phyloP scores from a whole-genome alignment of 92 coral and sea anemone species.

The Heliopora coerulea region DNA sequence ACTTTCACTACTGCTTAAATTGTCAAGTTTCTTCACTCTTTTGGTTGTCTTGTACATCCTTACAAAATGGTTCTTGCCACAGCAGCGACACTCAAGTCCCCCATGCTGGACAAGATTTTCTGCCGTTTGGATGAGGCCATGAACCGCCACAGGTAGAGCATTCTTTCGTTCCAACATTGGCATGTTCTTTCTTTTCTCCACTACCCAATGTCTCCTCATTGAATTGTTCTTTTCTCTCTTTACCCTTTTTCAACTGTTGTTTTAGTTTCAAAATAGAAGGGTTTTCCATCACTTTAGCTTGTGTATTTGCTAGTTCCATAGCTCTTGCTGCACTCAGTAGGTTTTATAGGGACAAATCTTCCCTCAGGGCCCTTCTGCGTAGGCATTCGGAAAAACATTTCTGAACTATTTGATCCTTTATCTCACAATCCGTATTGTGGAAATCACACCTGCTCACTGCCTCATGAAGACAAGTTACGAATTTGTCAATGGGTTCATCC shows the following conservation, averaged over 20 bases:
- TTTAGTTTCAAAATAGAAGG: constrained; percentile 4
- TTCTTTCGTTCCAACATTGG: constrained; percentile 2
- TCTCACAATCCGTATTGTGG: constrained; percentile 15
- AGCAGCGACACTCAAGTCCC: constrained; percentile 16
- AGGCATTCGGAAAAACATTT: constrained; percentile 16
- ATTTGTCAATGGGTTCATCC: constrained; percentile 26
- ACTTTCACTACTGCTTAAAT: constrained; percentile 15
- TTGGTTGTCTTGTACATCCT: constrained; percentile 7
- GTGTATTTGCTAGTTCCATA: constrained; percentile 18
- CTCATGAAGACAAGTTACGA: constrained; percentile 25
- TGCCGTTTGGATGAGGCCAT: constrained; percentile 39
- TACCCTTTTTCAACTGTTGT: background rate
- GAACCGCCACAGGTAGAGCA: constrained; percentile 41
- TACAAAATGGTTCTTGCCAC: constrained; percentile 32
- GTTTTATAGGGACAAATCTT: background rate
- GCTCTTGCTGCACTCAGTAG: constrained; percentile 26
- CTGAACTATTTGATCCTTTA: constrained; percentile 26
- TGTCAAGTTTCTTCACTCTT: background rate
- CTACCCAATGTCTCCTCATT: too few relatives aligned
- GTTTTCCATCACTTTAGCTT: constrained; percentile 21
- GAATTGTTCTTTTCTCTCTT: background rate
- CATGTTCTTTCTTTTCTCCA: background rate
- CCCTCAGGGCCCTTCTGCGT: constrained; percentile 19
- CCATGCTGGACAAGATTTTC: constrained; percentile 47
- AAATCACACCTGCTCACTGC: constrained; percentile 13